Conservation (phyloP, 2,888 invertebrate genomes). For the Plagodis dolabraria region DNA sequence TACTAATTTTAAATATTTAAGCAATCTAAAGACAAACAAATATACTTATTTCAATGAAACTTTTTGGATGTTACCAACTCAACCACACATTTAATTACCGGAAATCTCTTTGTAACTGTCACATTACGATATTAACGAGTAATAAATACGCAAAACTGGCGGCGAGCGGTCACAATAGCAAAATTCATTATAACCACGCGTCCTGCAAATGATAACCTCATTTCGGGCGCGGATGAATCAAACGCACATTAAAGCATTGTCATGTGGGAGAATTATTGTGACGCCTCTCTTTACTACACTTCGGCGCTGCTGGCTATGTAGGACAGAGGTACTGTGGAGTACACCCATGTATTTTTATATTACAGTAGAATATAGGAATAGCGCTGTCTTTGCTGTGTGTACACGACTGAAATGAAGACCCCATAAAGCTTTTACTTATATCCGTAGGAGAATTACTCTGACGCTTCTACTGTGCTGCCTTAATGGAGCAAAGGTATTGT, state of each 20-base stretch:
- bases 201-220: conserved; percentile 82
- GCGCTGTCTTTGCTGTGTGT: too few species aligned
- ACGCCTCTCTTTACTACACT: conserved; percentile 80
- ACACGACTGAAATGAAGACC: too few species aligned
- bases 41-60: too few species aligned
- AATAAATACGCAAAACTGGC: conserved; percentile 45
- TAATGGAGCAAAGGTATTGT: too few species aligned
- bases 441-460: too few species aligned
- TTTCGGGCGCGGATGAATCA: conserved; percentile 80
- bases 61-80: neutral
- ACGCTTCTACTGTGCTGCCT: too few species aligned
- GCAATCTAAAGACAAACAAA: too few species aligned
- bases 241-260: conserved; percentile 83
- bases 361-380: too few species aligned
- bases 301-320: conserved; percentile 64
- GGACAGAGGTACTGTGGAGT: conserved; percentile 46
- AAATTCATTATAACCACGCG: conserved; percentile 72
- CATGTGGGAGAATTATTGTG: conserved; percentile 83
- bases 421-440: too few species aligned
- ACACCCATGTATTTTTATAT: neutral
- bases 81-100: conserved; percentile 1
- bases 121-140: conserved; percentile 36
- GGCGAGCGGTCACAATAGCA: conserved; percentile 60
- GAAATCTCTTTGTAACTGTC: conserved; percentile 34
- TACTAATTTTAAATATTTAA: too few species aligned